Evolutionary conservation across 2,797 vertebrate genomes (phyloP).

Genomic region (Oreortyx pictus): DNA sequence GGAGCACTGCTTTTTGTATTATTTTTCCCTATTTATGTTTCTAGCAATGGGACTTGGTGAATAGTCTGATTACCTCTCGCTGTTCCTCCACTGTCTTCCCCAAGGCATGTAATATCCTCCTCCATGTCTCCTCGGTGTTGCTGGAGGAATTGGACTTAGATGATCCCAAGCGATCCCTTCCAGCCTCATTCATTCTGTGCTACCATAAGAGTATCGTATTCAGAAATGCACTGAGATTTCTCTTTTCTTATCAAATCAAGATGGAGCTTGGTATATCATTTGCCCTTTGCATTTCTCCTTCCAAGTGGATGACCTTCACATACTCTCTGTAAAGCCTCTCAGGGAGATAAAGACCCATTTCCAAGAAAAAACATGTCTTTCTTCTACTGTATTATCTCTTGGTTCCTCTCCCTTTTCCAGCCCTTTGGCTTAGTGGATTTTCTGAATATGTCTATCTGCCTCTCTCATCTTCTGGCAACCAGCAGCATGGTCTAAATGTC

Average conservation of each 20-base stretch:
- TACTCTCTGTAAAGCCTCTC: background rate
- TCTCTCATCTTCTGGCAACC: background rate
- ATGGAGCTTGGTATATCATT: background rate
- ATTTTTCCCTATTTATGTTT: background rate
- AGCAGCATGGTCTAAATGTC: background rate
- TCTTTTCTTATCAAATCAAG: background rate
- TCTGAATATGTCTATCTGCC: background rate
- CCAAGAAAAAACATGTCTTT: background rate
- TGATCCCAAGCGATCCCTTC: background rate
- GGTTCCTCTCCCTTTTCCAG: background rate
- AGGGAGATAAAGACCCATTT: background rate
- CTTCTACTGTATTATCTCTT: background rate
- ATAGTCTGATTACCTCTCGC: background rate
- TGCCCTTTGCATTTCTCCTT: background rate
- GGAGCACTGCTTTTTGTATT: background rate
- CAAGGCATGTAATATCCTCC: background rate
- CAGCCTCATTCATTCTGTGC: background rate
- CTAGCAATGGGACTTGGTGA: background rate
- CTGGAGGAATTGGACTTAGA: background rate
- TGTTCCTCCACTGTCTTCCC: background rate
- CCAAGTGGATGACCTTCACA: background rate
- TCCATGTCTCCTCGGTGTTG: background rate
- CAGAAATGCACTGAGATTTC: background rate
- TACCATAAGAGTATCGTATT: background rate
- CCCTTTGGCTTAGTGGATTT: background rate